phyloP scores from a whole-genome alignment of 2,888 invertebrate species.

The Drosophila nigricruria region DNA sequence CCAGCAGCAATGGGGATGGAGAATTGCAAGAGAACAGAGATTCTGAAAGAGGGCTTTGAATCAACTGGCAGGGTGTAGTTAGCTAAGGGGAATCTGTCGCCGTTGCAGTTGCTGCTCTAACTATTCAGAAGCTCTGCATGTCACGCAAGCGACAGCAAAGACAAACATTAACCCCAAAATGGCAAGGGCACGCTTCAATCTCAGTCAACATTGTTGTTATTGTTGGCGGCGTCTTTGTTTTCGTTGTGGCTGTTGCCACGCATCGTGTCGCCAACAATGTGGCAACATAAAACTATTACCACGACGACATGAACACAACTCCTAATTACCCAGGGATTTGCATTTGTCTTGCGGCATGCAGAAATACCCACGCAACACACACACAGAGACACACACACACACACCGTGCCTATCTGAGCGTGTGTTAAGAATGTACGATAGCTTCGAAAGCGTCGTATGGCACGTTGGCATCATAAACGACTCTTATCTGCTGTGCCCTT shows the following conservation, averaged over 20 bases:
- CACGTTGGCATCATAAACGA: slow-evolving; percentile 76
- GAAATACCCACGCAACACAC: slow-evolving; percentile 15
- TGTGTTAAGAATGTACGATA: slow-evolving; percentile 41
- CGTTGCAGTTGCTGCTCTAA: slow-evolving; percentile 41
- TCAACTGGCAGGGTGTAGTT: neutral
- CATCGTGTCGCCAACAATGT: slow-evolving; percentile 76
- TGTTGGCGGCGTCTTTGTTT: slow-evolving; percentile 24
- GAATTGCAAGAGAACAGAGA: slow-evolving; percentile 4
- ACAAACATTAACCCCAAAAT: slow-evolving; percentile 69
- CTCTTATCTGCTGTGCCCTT: slow-evolving; percentile 68
- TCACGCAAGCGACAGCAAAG: slow-evolving; percentile 47
- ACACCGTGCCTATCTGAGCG: slow-evolving; percentile 2
- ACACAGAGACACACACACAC: neutral
- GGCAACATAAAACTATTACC: slow-evolving; percentile 81
- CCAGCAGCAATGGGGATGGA: slow-evolving; percentile 12
- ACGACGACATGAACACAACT: slow-evolving; percentile 81
- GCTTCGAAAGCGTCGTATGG: slow-evolving; percentile 43
- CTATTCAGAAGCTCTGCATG: slow-evolving; percentile 42
- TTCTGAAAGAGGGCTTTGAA: neutral
- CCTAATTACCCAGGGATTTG: slow-evolving; percentile 83
- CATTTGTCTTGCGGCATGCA: slow-evolving; percentile 73
- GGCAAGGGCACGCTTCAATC: slow-evolving; percentile 66
- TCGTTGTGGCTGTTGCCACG: slow-evolving; percentile 46
- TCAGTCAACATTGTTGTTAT: slow-evolving; percentile 52
- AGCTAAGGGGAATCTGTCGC: neutral